A percentile compares a stretch with the other conserved stretches of the same genome.
phyloP scores from a whole-genome alignment of 1,140 invertebrate genomes.

The Ganaspis sp. region DNA sequence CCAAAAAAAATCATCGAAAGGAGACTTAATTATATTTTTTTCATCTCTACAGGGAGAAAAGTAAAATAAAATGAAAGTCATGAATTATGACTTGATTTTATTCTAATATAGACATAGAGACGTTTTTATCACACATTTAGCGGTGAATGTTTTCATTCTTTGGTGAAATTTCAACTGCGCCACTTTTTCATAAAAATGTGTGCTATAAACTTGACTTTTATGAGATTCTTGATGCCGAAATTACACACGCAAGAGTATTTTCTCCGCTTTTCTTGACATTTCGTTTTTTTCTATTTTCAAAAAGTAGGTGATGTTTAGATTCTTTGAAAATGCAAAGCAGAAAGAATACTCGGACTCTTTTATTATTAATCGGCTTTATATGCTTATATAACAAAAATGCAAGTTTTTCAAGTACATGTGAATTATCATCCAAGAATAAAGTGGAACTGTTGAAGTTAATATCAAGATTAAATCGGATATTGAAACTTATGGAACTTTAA shows the following conservation, averaged over 20 bases:
- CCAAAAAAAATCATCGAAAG: too few species aligned
- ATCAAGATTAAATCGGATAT: neutral
- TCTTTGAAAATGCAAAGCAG: too few species aligned
- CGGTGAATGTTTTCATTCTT: neutral
- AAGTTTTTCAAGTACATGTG: neutral
- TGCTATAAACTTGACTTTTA: conserved; percentile 3
- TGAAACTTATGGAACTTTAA: conserved; percentile 1
- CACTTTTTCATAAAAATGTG: conserved; percentile 7
- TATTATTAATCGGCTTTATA: too few species aligned
- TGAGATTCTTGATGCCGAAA: neutral
- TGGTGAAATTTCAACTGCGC: neutral
- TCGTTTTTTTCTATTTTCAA: neutral
- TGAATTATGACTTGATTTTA: neutral
- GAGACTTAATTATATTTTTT: too few species aligned
- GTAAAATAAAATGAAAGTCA: too few species aligned
- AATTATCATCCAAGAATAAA: neutral
- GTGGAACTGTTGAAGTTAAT: neutral
- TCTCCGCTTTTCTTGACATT: neutral
- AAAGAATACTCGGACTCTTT: too few species aligned
- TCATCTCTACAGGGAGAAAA: too few species aligned
- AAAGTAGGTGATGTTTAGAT: too few species aligned
- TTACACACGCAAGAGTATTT: neutral
- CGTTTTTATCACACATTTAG: conserved; percentile 1
- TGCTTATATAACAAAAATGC: too few species aligned
- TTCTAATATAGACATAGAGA: neutral